These are phyloP conservation scores for Moxostoma hubbsi DNA, from an alignment of 2,797 vertebrate genomes.

Conservation along the genomic window DNA sequence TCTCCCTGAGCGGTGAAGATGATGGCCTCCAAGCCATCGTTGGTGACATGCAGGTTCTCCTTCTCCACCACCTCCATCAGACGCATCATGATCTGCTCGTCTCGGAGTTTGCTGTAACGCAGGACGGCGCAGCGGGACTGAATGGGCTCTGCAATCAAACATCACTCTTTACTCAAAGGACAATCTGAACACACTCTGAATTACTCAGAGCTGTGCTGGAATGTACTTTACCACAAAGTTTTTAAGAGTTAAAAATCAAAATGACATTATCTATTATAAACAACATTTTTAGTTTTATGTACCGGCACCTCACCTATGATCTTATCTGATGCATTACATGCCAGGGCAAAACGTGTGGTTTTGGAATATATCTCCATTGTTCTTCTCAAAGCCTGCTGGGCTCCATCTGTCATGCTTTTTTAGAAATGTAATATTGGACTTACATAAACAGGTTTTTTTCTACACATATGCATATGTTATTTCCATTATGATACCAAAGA, in stretches of 20 bases:
- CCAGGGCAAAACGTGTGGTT: conserved; percentile 94
- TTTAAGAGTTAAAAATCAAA: neutral
- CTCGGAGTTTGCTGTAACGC: conserved; percentile 92
- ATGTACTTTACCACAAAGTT: neutral
- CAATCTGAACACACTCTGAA: neutral
- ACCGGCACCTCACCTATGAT: conserved; percentile 83
- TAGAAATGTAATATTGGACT: conserved; percentile 9
- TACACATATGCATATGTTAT: neutral
- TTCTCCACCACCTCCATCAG: conserved; percentile 87
- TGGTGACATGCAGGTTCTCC: conserved; percentile 83
- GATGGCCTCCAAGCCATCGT: conserved; percentile 94
- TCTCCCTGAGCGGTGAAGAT: conserved; percentile 98
- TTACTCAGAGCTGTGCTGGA: neutral
- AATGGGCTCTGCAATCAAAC: conserved; percentile 84
- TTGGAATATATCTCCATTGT: conserved; percentile 99
- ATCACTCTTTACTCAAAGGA: neutral
- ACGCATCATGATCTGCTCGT: conserved; percentile 88
- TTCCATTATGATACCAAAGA: neutral
- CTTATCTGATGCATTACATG: conserved; percentile 95
- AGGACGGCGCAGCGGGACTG: conserved; percentile 96
- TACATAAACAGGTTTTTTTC: neutral
- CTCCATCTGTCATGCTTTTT: conserved; percentile 95
- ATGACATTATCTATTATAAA: neutral
- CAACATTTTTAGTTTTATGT: too few species aligned
- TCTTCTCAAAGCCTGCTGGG: conserved; percentile 93